Base-by-base conservation (phyloP, 2,888 invertebrate genomes). In the Pollenia amentaria region DNA sequence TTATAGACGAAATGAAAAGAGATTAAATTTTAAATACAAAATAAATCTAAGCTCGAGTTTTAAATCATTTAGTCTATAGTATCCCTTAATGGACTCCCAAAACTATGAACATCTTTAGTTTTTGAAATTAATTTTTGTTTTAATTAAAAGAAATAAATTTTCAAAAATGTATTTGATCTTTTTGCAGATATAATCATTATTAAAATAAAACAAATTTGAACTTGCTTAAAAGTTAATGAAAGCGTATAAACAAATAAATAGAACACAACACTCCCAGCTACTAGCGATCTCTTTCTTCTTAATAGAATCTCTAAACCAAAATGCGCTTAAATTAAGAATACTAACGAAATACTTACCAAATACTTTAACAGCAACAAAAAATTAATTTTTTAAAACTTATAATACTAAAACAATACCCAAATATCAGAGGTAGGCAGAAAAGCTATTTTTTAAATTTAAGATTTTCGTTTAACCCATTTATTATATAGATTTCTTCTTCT, bases 131-230 rank as follows among this genome's bases (percentile, higher is more conserved):
- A 84, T 69, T 76, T 46, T 75, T 82, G 51, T 88, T 85, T 81
- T 72, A 65, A 64, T 67, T 85, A 89, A 86, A 85, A 89, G 10
- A 46, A 72, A 55, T 57, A 89, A 89, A 88, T 80, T 82, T 79
- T 75, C 51, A 89, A 90, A 89, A 89, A 29, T 29, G 29, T 29
- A 85, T 92, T 92, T 90, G 91, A 89, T 92, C 90, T 92, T 90
- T 90, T 92, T 92, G 89, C 92, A 92, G 92, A 92, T 92, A 91
- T 89, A 88, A 89, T 88, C 90, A 92, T 91, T 92, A 91, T 90
- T 91, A 91, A 90, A 80, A 76, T 29, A 78, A 85, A 88, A 79
- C 76, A 76, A 72, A 81, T 40, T 46, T 44, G 57, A 82, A 42
- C 40, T 70, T 70, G 62, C 46, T 72, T 80, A 67, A 87, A 77